Evolutionary conservation across 1,140 invertebrate species (phyloP), one percentile per base, ranked within the genome.

Genomic region (Mactra quadrangularis): DNA sequence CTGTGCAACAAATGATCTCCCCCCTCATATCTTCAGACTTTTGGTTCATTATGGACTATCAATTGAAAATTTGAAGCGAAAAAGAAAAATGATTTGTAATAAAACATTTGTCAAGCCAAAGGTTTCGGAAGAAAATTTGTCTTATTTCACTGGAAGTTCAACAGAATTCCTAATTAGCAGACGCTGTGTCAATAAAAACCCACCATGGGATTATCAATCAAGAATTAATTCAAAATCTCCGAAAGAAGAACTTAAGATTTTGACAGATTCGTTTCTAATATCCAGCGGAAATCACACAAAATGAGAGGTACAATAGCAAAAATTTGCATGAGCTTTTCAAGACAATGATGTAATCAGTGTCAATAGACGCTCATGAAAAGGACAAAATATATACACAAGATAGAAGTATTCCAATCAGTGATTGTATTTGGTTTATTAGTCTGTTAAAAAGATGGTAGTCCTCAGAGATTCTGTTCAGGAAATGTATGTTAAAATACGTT

Each of bases 181-280:
- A 38, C 76, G 64, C 76, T 53, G 47, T 68, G 64, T 78, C 64
- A 68, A 78, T 78, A 68, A 78, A 52, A 68, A 57, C 47, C 60
- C 76, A 45, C 76, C 45, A 55, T 68, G 62, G 76, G 76, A 68
- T 78, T 78, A 78, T 78, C 76, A 78, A 78, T 78, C 76, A 78
- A 64, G 62, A 64, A 78, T 78, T 78, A 78, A 78, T 78, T 78
- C 76, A 68, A 78, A 78, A 55, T 47, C 60, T 17, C 25, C 35
- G 76, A 78, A 68, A 78, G 76, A 78, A 78, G 76, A 78, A 78
- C 76, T 78, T 68, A 66, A 68, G 76, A 78, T 66, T 78, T 78
- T 78, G 60, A 68, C 76, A 68, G 76, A 78, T 78, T 57, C 76
- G 68, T 78, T 78, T 78, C 60, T 55, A 64, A 78, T 68, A 68